Evolutionary conservation across 2,888 invertebrate genomes (phyloP), one percentile per base, ranked within the genome.

Genomic region (Dynastes maya): DNA sequence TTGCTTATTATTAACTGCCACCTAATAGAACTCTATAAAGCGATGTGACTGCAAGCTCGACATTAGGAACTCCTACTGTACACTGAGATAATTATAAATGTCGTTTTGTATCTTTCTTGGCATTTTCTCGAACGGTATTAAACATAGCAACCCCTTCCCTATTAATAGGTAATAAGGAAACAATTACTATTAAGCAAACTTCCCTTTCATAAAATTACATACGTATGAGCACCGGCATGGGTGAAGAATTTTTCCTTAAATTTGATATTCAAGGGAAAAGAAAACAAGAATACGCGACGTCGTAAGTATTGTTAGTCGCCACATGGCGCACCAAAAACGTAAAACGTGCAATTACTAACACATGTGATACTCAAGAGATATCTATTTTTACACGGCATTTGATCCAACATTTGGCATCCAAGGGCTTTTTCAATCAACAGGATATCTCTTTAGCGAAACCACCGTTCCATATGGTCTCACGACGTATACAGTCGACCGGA

Each of bases 401-500:
- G 85, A 86, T 86, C 85, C 86, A 85, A 86, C 88, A 88, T 88
- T 88, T 88, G 88, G 88, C 85, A 87, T 85, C 87, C 87, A 84
- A 79, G 79, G 79, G 74, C 61, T 70, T 72, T 74, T 74, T 74
- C 72, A 74, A 74, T 74, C 72, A 74, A 74, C 72, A 74, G 72
- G 72, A 74, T 74, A 74, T 74, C 61, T 74, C 72, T 74, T 74
- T 74, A 40, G 72, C 72, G 72, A 74, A 74, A 74, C 72, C 63
- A 74, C 72, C 72, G 72, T 74, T 63, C 72, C 72, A 74, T 74
- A 74, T 74, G 72, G 72, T 74, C 61, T 61, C 61, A 22, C 58
- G 63, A 22, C 22, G 27, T 32, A 29, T 29, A 68, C 55, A 22
- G 68, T 68, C 32, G 27, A 22, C 16, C 51, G 49, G 49, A 27